These are phyloP conservation scores for Prionace glauca DNA, from an alignment of 2,797 vertebrate genomes.

Conservation along the genomic window DNA sequence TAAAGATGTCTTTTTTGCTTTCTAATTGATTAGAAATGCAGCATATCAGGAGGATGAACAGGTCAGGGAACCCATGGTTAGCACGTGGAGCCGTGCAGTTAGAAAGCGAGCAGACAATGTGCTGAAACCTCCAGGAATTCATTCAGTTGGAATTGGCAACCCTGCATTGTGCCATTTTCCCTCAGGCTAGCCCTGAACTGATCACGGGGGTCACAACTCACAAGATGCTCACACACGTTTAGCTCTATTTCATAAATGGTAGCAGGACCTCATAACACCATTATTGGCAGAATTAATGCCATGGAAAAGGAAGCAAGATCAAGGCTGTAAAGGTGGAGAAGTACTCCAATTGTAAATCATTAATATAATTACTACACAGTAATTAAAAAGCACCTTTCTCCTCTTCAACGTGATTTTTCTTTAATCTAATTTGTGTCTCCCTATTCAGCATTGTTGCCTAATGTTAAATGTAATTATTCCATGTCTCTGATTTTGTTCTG, in stretches of 20 bases:
- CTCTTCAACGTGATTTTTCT: neutral
- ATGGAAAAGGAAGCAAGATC: neutral
- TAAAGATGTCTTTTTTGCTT: too few species aligned
- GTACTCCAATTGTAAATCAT: neutral
- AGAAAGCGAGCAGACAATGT: too few species aligned
- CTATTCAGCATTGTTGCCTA: neutral
- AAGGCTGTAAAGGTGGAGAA: neutral
- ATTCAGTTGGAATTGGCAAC: too few species aligned
- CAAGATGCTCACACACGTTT: too few species aligned
- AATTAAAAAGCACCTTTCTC: neutral
- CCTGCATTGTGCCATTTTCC: too few species aligned
- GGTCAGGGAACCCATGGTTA: too few species aligned
- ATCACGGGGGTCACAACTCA: too few species aligned
- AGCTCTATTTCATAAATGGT: neutral
- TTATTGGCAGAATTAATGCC: neutral
- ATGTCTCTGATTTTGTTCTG: neutral
- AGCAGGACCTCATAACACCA: neutral
- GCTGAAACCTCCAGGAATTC: too few species aligned
- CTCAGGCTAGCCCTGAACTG: too few species aligned
- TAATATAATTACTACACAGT: neutral
- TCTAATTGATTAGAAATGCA: too few species aligned
- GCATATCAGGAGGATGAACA: too few species aligned
- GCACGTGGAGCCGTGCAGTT: too few species aligned
- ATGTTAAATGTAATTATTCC: neutral
- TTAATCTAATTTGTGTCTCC: neutral